These are phyloP conservation scores for Parnassius apollo DNA, from an alignment of 2,888 invertebrate species.

Conservation along the genomic window DNA sequence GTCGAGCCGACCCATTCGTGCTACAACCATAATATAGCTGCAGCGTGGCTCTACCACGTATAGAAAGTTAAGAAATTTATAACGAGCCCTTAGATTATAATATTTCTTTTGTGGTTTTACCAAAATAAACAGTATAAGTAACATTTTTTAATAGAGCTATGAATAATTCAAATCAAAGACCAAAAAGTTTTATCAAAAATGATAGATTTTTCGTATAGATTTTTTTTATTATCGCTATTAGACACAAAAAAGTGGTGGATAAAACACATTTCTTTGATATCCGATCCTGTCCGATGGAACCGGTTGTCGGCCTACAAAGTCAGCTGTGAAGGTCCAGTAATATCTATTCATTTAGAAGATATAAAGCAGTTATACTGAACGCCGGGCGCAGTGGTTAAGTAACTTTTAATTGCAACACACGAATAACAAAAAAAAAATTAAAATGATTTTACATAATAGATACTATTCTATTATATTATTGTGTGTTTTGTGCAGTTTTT, in stretches of 20 bases:
- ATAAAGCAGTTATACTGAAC: slow-evolving; percentile 55
- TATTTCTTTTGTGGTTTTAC: too few relatives aligned
- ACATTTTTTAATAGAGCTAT: too few relatives aligned
- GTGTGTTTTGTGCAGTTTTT: slow-evolving; percentile 42
- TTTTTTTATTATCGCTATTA: neutral
- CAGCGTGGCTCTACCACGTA: too few relatives aligned
- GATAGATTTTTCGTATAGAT: too few relatives aligned
- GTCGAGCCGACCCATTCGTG: too few relatives aligned
- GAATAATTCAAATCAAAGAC: too few relatives aligned
- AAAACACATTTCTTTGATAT: slow-evolving; percentile 18
- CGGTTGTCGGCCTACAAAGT: slow-evolving; percentile 41
- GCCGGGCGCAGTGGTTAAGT: slow-evolving; percentile 46
- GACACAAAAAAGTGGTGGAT: slow-evolving; percentile 5
- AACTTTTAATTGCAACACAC: slow-evolving; percentile 47
- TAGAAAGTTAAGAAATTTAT: too few relatives aligned
- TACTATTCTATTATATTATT: slow-evolving; percentile 39
- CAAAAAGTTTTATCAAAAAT: too few relatives aligned
- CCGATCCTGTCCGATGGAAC: slow-evolving; percentile 28
- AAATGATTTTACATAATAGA: slow-evolving; percentile 47
- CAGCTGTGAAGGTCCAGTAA: slow-evolving; percentile 50
- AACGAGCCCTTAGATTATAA: too few relatives aligned
- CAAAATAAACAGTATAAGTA: too few relatives aligned
- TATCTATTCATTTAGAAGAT: slow-evolving; percentile 57
- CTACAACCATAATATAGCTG: too few relatives aligned
- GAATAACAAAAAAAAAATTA: slow-evolving; percentile 29